Percentiles rank a stretch among this genome's conserved stretches.
These are phyloP conservation scores for Dolichotis patagonum DNA, from an alignment of 2,113 vertebrate genomes.

Conservation along the genomic window DNA sequence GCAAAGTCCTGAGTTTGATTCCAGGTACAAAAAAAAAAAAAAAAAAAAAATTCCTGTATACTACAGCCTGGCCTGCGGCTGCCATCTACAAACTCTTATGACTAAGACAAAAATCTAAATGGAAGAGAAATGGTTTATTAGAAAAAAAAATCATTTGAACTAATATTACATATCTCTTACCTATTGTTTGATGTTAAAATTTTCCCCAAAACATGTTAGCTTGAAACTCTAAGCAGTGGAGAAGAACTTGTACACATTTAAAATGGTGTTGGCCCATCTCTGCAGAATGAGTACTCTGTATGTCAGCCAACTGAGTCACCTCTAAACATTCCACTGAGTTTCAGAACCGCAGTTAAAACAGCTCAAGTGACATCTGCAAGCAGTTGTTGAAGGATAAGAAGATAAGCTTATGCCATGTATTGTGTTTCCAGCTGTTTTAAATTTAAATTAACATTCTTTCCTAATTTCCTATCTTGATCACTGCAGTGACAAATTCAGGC, in stretches of 20 bases:
- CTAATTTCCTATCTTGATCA: constrained; percentile 43
- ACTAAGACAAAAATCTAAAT: background rate
- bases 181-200: background rate
- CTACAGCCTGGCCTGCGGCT: background rate
- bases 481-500: background rate
- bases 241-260: background rate
- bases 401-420: background rate
- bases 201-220: background rate
- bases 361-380: constrained; percentile 62
- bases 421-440: constrained; percentile 56
- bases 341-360: constrained; percentile 55
- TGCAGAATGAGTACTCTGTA: background rate
- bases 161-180: background rate
- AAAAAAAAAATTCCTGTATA: background rate
- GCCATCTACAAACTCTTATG: background rate
- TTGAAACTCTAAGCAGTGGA: background rate
- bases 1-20: too few species aligned
- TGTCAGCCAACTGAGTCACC: constrained; percentile 28
- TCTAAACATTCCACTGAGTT: constrained; percentile 59
- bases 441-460: constrained; percentile 67
- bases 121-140: background rate
- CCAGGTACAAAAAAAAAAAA: too few species aligned
- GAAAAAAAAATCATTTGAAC: background rate
- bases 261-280: background rate
- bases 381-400: constrained; percentile 59